Evolutionary conservation across 2,888 invertebrate species (phyloP).

Genomic region (Eupithecia subfuscata): DNA sequence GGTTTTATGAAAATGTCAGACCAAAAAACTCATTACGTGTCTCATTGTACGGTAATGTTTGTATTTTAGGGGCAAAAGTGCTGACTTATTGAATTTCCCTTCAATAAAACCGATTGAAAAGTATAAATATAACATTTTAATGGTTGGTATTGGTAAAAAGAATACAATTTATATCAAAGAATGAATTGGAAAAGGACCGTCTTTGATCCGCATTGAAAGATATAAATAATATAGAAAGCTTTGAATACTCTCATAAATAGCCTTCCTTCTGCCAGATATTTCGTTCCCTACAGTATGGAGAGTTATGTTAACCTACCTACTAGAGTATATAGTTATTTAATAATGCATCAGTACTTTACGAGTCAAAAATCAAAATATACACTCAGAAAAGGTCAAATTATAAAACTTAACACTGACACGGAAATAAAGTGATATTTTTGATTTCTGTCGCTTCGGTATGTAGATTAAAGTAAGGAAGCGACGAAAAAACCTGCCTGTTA

Average conservation of each 20-base stretch:
- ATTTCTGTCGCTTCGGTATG: no score
- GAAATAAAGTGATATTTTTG: no score
- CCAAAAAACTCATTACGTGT: constrained; percentile 10
- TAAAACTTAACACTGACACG: no score
- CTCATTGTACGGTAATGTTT: constrained; percentile 15
- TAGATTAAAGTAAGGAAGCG: no score
- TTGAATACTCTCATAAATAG: background rate
- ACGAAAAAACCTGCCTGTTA: no score
- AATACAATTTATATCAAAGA: background rate
- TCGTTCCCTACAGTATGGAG: background rate
- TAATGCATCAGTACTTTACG: background rate
- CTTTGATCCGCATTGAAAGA: background rate
- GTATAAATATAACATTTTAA: background rate
- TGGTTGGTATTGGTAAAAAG: background rate
- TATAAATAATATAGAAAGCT: background rate
- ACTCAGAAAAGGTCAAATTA: no score
- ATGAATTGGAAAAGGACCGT: background rate
- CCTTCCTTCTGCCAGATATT: background rate
- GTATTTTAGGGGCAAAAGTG: background rate
- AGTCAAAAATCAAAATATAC: no score
- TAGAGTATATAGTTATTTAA: background rate
- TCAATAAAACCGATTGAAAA: background rate
- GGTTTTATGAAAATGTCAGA: constrained; percentile 19
- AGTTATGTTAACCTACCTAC: background rate
- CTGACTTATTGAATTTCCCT: background rate